phyloP scores from a whole-genome alignment of 1,140 invertebrate genomes.

The Brachionus koreanus region DNA sequence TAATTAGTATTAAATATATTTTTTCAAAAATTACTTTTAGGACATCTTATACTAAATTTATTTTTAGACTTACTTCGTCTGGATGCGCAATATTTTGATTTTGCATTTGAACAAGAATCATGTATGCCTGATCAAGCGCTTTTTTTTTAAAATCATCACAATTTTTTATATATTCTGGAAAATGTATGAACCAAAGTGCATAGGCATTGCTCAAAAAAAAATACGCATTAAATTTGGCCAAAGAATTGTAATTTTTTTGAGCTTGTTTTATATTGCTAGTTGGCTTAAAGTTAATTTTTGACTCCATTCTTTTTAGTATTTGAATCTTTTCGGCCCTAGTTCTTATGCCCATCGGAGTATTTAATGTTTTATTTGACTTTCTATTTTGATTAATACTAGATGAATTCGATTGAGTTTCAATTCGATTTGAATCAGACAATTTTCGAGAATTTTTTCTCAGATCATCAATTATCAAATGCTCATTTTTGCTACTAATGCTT shows the following conservation, averaged over 20 bases:
- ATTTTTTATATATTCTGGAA: constrained; percentile 71
- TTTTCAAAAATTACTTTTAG: too few relatives aligned
- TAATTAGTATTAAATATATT: too few relatives aligned
- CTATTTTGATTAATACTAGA: not conserved
- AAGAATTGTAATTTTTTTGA: constrained; percentile 17
- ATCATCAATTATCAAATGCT: not conserved
- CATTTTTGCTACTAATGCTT: not conserved
- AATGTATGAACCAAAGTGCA: constrained; percentile 93
- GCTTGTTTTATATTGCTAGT: not conserved
- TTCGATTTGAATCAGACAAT: not conserved
- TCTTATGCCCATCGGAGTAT: constrained; percentile 21
- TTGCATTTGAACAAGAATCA: constrained; percentile 78
- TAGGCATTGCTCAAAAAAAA: constrained; percentile 62
- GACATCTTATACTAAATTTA: too few relatives aligned
- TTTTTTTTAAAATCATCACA: constrained; percentile 67
- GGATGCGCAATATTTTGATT: constrained; percentile 72
- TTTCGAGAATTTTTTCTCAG: not conserved
- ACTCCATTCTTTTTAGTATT: not conserved
- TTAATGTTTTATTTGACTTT: not conserved
- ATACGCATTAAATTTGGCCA: constrained; percentile 46
- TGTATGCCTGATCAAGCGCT: constrained; percentile 76
- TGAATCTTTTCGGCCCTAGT: constrained; percentile 32
- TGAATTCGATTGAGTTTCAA: constrained; percentile 36
- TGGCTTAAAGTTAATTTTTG: not conserved
- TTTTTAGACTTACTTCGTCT: constrained; percentile 70